Base-by-base conservation (phyloP, 2,888 invertebrate genomes). In the Limnephilus lunatus region DNA sequence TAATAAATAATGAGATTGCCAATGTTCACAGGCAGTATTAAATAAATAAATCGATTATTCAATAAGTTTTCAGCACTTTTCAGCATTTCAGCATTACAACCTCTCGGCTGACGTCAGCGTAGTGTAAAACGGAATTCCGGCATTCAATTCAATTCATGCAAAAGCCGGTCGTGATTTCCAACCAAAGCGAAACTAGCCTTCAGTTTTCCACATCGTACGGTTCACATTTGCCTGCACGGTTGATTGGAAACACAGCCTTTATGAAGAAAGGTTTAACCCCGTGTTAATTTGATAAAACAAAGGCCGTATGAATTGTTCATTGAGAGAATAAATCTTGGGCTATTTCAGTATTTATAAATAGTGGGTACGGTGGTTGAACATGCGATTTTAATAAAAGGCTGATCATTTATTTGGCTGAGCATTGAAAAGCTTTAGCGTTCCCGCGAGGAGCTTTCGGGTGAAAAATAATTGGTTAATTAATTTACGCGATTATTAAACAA, bases 261-360 rank as follows among this genome's bases (percentile, higher is more conserved):
- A 80, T 91, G 89, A 86, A 48, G 68, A 82, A 86, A 48, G 68
- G 88, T 48, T 88, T 30, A 31, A 31, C 81, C 83, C 39, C 32
- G 81, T 89, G 87, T 91, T 89, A 92, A 92, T 89, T 92, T 83
- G 91, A 91, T 88, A 91, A 92, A 92, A 92, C 85, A 92, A 92
- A 91, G 91, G 90, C 80, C 91, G 35, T 81, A 90, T 92, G 92
- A 92, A 92, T 92, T 92, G 90, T 92, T 92, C 53, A 92, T 39
- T 53, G 92, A 53, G 81, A 30, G 53, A 92, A 92, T 92, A 92
- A 92, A 92, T 92, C 92, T 92, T 92, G 86, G 81, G 90, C 86
- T 89, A 90, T 92, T 92, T 90, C 48, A 87, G 81, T 90, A 92
- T 92, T 92, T 92, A 90, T 92, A 92, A 92, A 90, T 85, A 35